Evolutionary conservation across 1,140 invertebrate genomes (phyloP).

Genomic region (Mylabris phalerata): DNA sequence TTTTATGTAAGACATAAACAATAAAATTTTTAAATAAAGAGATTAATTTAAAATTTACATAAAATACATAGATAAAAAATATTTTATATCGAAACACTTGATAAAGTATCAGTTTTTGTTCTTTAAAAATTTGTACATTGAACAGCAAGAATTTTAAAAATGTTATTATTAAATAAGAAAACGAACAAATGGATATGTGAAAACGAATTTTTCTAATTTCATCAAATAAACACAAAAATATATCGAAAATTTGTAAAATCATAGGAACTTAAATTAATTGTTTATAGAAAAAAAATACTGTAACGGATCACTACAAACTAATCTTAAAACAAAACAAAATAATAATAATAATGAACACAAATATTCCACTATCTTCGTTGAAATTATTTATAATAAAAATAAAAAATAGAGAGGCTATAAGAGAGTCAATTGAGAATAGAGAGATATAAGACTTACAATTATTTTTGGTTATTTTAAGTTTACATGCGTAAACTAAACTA

Average conservation of each 20-base stretch:
- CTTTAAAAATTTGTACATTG: slow-evolving; percentile 10
- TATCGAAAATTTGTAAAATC: background rate
- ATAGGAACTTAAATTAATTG: slow-evolving; percentile 7
- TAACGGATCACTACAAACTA: slow-evolving; percentile 9
- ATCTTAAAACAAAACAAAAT: slow-evolving; percentile 2
- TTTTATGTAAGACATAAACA: slow-evolving; percentile 15
- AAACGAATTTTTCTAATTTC: too few relatives aligned
- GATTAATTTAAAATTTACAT: background rate
- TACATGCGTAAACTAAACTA: too few relatives aligned
- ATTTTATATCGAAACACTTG: slow-evolving; percentile 5
- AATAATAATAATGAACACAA: slow-evolving; percentile 10
- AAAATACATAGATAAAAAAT: slow-evolving; percentile 2
- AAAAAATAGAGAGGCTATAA: background rate
- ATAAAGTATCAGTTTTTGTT: slow-evolving; percentile 10
- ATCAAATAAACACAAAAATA: too few relatives aligned
- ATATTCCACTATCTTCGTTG: background rate
- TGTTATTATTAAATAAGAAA: slow-evolving; percentile 7
- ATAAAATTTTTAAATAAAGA: background rate
- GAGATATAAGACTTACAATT: too few relatives aligned
- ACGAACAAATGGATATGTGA: too few relatives aligned
- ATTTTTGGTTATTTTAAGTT: too few relatives aligned
- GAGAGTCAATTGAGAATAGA: background rate
- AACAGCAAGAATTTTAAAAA: slow-evolving; percentile 5
- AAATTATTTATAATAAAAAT: slow-evolving; percentile 3
- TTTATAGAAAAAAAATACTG: slow-evolving; percentile 7